phyloP scores from a whole-genome alignment of 2,888 invertebrate genomes.

The Apamea crenata region DNA sequence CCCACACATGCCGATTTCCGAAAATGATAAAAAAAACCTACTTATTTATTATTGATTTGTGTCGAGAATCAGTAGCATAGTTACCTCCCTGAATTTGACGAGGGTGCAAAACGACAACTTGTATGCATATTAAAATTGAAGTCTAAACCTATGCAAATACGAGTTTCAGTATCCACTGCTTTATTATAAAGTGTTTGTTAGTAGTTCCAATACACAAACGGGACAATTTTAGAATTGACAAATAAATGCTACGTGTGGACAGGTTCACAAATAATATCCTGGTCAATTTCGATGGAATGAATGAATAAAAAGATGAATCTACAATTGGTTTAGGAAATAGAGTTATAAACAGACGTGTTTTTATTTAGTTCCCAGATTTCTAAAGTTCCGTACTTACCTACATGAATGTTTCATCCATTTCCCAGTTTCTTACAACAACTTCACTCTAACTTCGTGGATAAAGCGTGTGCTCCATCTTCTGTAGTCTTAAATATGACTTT shows the following conservation, averaged over 20 bases:
- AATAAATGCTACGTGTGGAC: slow-evolving; percentile 29
- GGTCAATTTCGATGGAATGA: neutral
- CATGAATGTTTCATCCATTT: slow-evolving; percentile 54
- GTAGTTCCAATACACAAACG: slow-evolving; percentile 2
- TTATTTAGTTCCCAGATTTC: slow-evolving; percentile 32
- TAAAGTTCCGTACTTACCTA: slow-evolving; percentile 8
- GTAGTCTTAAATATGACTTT: slow-evolving; percentile 47
- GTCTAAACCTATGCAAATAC: slow-evolving; percentile 35
- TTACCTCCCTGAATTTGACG: too few species aligned
- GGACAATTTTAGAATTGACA: slow-evolving; percentile 15
- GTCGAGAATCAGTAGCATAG: too few species aligned
- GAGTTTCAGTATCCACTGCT: slow-evolving; percentile 26
- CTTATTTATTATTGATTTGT: too few species aligned
- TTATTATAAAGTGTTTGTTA: slow-evolving; percentile 33
- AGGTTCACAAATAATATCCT: slow-evolving; percentile 8
- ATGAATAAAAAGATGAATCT: neutral
- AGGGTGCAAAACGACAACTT: too few species aligned
- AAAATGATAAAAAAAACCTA: too few species aligned
- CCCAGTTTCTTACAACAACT: slow-evolving; percentile 40
- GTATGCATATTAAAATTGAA: slow-evolving; percentile 7
- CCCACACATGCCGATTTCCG: too few species aligned
- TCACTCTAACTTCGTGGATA: slow-evolving; percentile 30
- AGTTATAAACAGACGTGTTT: slow-evolving; percentile 11
- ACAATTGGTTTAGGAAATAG: neutral
- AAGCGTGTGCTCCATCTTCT: slow-evolving; percentile 39